A percentile compares a stretch with the other conserved stretches of the same genome.
Evolutionary conservation across 2,888 invertebrate species (phyloP).

Genomic region (Melanchra persicariae): DNA sequence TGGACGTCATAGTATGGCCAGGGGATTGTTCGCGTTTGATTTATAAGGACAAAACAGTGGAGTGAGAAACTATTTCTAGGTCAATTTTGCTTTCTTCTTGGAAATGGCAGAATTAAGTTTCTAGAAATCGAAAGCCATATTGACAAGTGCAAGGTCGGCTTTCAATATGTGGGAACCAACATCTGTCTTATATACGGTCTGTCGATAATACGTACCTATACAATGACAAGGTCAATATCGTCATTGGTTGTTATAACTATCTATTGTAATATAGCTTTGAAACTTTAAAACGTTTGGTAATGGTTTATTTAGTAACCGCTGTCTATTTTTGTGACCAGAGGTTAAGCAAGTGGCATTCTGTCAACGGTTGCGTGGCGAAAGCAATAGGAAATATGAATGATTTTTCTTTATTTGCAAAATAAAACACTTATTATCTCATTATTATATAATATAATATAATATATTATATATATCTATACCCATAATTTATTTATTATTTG

Average conservation of each 20-base stretch:
- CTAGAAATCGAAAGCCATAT: conserved; percentile 23
- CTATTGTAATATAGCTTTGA: neutral
- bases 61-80: neutral
- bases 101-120: neutral
- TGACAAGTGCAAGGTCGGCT: conserved; percentile 35
- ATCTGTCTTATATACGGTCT: conserved; percentile 26
- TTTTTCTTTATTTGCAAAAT: no score
- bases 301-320: neutral
- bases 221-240: neutral
- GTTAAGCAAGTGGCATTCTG: no score
- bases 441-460: no score
- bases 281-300: neutral
- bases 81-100: neutral
- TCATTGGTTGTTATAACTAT: neutral
- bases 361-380: no score
- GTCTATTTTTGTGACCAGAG: neutral
- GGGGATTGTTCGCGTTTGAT: no score
- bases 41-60: neutral
- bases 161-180: conserved; percentile 43
- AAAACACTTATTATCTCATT: no score
- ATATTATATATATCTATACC: no score
- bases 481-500: no score
- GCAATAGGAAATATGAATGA: no score
- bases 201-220: conserved; percentile 21
- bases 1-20: no score